Evolutionary conservation across 2,888 invertebrate genomes (phyloP), one percentile per base, ranked within the genome.

Genomic region (Heterodera filipjevi): DNA sequence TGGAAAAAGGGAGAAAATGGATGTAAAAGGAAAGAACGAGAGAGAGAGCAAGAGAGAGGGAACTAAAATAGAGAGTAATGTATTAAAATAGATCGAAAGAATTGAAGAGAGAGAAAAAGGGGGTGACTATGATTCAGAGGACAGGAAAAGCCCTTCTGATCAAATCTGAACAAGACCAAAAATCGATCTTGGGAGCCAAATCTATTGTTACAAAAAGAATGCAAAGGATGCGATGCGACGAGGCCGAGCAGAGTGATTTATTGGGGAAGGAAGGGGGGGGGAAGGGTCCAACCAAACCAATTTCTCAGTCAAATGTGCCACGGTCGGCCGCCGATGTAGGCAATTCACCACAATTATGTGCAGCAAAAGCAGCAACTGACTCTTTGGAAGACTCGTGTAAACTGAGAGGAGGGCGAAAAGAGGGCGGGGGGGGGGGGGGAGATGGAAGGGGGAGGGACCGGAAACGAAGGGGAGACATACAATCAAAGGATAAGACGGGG

Each of bases 271-370:
- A n/a, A n/a, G n/a, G n/a, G n/a, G n/a, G n/a, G n/a, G n/a, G n/a
- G n/a, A n/a, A n/a, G 59, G 27, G 49, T 49, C 49, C 19, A 44
- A 49, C 49, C 49, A 49, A 49, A 49, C 8, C 59, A n/a, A 59
- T 27, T 59, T 59, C 59, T 49, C 16, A 12, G 59, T 27, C 75
- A 70, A 22, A 27, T 44, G 70, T 39, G 44, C 35, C 35, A 30
- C 22, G n/a, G 22, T n/a, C n/a, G 33, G 35, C 33, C 39, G 12
- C 39, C 12, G 39, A 39, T 39, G 39, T 39, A 12, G 39, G 22
- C 32, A 35, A 35, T 70, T 32, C 70, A 39, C 44, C 44, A 70
- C 39, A 70, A 70, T 39, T 70, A 70, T 32, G 32, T 30, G 44
- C 35, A 35, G 70, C 70, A 72, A n/a, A 30, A 72, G n/a, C 32